Base-by-base conservation (phyloP, 2,797 vertebrate species). In the Brachyrhaphis roseni region DNA sequence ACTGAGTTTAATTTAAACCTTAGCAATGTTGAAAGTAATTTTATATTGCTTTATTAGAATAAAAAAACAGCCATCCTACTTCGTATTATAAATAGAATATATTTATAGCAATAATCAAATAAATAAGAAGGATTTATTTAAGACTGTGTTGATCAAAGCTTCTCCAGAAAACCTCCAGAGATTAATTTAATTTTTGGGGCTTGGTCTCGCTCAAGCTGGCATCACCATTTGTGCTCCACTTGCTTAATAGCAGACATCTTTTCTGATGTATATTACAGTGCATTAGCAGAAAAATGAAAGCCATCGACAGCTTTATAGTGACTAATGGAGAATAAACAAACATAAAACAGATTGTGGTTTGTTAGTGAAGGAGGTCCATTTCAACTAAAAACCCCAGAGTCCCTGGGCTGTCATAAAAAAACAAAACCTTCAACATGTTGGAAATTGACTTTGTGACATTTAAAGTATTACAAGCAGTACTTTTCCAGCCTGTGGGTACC, bases 381-480 rank as follows among this genome's bases (percentile, higher is more conserved):
- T 97, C 95, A 97, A 98, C 98, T 97, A 57, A 97, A 96, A 94
- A 92, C 94, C 95, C 94, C 87, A 92, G 95, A 96, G 94, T 94
- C 95, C 95, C 94, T 80, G 88, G 93, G 94, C 92, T 90, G 86
- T 77, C 90, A 92, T 96, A 16, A 49, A 93, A 84, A 47, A 49
- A 26, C 23, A 26, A 26, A 53, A 76, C 87, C 93, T 93, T 91
- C 92, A 75, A 85, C 79, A 82, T 1, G 92, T 86, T 93, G 91
- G 90, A 91, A 91, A 92, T 93, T 86, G 87, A 89, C 90, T 95
- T 94, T 90, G 89, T 92, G 91, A 84, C 87, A 85, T 95, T 95
- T 90, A 83, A 84, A 90, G 84, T 59, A 59, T 59, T 59, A 34
- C 94, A 90, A 93, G 96, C 96, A 97, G 95, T 94, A 90, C 90